Conservation (phyloP, 2,113 vertebrate species). For the Probosciger aterrimus region DNA sequence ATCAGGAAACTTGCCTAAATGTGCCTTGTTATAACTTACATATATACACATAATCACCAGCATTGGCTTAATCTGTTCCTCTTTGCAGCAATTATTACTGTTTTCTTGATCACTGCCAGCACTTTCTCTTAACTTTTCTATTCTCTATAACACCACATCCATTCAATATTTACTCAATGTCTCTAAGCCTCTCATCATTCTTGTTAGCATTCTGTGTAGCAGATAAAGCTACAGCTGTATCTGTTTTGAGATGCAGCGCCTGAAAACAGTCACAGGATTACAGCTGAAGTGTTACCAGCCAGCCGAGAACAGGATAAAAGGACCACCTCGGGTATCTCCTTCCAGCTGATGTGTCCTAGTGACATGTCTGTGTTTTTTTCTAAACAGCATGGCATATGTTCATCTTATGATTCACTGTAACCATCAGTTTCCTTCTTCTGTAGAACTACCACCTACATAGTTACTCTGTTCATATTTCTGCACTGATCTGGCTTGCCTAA, state of each 20-base stretch:
- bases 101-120: neutral
- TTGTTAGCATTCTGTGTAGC: neutral
- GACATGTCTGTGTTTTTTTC: neutral
- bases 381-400: neutral
- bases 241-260: neutral
- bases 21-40: neutral
- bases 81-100: neutral
- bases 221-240: neutral
- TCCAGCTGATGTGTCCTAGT: neutral
- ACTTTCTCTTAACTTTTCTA: neutral
- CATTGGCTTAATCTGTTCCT: neutral
- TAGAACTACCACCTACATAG: neutral
- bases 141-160: neutral
- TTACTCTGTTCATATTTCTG: neutral
- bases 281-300: neutral
- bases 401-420: neutral
- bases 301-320: neutral
- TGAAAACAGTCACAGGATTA: neutral
- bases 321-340: neutral
- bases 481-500: neutral
- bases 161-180: neutral
- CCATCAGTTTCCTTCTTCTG: neutral
- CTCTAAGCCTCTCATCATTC: neutral
- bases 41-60: neutral
- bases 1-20: neutral